Base-by-base conservation (phyloP, 2,797 vertebrate genomes). In the Neostethus bicornis region DNA sequence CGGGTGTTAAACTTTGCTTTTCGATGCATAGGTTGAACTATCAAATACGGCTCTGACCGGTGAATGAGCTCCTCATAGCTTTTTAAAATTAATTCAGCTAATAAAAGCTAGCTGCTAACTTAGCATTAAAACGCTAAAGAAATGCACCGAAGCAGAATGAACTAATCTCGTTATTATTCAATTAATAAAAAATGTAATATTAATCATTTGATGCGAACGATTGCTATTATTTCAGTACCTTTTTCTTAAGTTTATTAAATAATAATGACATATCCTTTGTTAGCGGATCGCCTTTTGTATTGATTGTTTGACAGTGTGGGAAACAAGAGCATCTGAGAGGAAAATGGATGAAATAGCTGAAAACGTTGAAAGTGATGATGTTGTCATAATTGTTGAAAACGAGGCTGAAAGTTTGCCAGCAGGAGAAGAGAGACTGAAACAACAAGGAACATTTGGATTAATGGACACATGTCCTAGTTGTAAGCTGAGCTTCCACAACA, bases 401-500 rank as follows among this genome's bases (percentile, higher is more conserved):
- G 95, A 98, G 80, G 96, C 96, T 8, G 96, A 98, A 75, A 97
- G 96, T 74, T 92, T 96, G 54, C 95, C 95, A 11, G 94, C 92
- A 42, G 92, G 93, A 35, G 93, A 94, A 26, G 94, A 95, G 81
- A 90, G 91, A 46, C 80, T 88, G 32, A 93, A 92, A 25, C 93
- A 90, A 75, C 90, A 84, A 75, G 91, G 91, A 45, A 85, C 87
- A 5, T 90, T 95, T 79, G 95, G 95, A 75, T 93, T 98, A 75
- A 95, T 98, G 95, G 96, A 99, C 84, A 96, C 95, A 59, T 99
- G 96, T 77, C 94, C 95, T 14, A 91, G 95, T 64, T 98, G 96
- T 73, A 94, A 93, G 70, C 82, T 94, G 88, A 94, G 94, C 73
- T 95, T 99, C 73, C 95, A 96, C 90, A 98, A 93, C 88, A 91